phyloP scores from a whole-genome alignment of 2,888 invertebrate species.

The Netelia fuscicornis region DNA sequence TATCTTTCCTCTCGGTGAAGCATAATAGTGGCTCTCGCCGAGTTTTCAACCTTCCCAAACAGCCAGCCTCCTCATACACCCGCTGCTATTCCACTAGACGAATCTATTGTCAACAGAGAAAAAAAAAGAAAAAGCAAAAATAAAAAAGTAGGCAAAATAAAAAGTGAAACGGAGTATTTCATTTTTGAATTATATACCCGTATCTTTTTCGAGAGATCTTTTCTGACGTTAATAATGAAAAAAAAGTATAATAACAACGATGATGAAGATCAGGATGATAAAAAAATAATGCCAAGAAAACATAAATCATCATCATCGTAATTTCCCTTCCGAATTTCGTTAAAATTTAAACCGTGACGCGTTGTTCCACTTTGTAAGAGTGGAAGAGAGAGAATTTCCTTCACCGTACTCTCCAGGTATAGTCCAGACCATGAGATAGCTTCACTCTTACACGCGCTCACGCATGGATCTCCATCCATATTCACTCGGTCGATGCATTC shows the following conservation, averaged over 20 bases:
- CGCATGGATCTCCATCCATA: slow-evolving; percentile 26
- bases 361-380: slow-evolving; percentile 44
- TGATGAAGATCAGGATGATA: too few species aligned
- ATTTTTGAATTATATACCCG: not conserved
- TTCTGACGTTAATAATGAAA: not conserved
- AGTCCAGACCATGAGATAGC: slow-evolving; percentile 10
- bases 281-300: too few species aligned
- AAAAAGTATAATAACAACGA: not conserved
- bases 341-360: slow-evolving; percentile 38
- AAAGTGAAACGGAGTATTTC: slow-evolving; percentile 11
- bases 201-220: not conserved
- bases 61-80: slow-evolving; percentile 36
- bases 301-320: slow-evolving; percentile 24
- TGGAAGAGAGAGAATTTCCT: slow-evolving; percentile 44
- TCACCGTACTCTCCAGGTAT: not conserved
- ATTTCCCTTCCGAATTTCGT: slow-evolving; percentile 44
- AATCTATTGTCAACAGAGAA: slow-evolving; percentile 17
- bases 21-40: not conserved
- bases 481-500: slow-evolving; percentile 19
- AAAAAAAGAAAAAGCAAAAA: slow-evolving; percentile 6
- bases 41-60: slow-evolving; percentile 31
- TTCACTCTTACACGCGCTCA: slow-evolving; percentile 46
- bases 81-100: slow-evolving; percentile 18
- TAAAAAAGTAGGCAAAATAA: not conserved
- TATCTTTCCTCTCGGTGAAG: not conserved